Percentiles rank a stretch among this genome's conserved stretches.
These are phyloP conservation scores for Tiliacea citrago DNA, from an alignment of 2,888 invertebrate genomes.

Conservation along the genomic window DNA sequence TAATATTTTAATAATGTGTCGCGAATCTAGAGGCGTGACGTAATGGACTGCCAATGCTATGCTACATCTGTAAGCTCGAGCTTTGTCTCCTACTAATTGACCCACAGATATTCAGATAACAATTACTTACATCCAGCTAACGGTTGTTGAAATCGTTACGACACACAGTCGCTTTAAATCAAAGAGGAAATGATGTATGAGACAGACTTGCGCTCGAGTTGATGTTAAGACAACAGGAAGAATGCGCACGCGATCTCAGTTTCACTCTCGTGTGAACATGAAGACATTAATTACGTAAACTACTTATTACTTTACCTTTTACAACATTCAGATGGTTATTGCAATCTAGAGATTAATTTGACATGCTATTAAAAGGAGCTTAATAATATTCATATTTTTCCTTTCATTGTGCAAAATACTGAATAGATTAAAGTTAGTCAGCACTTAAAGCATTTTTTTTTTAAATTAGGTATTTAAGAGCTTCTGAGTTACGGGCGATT, in stretches of 20 bases:
- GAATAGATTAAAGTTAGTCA: slow-evolving; percentile 16
- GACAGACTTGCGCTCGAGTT: slow-evolving; percentile 15
- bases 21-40: slow-evolving; percentile 34
- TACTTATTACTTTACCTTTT: slow-evolving; percentile 37
- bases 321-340: slow-evolving; percentile 18
- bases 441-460: not conserved
- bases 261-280: slow-evolving; percentile 62
- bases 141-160: slow-evolving; percentile 45
- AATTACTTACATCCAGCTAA: slow-evolving; percentile 23
- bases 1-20: slow-evolving; percentile 18
- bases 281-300: slow-evolving; percentile 55
- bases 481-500: not conserved
- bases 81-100: slow-evolving; percentile 43
- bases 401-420: not conserved
- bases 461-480: not conserved
- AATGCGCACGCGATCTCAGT: slow-evolving; percentile 58
- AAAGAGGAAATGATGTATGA: slow-evolving; percentile 50
- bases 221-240: slow-evolving; percentile 56
- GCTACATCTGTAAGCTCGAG: slow-evolving; percentile 21
- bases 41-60: slow-evolving; percentile 15
- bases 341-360: slow-evolving; percentile 18
- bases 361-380: slow-evolving; percentile 18
- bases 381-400: slow-evolving; percentile 5
- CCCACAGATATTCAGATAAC: slow-evolving; percentile 34
- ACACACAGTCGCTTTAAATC: slow-evolving; percentile 31